Conservation (phyloP, 2,113 vertebrate species). For the Andinoacara biseriatus region DNA sequence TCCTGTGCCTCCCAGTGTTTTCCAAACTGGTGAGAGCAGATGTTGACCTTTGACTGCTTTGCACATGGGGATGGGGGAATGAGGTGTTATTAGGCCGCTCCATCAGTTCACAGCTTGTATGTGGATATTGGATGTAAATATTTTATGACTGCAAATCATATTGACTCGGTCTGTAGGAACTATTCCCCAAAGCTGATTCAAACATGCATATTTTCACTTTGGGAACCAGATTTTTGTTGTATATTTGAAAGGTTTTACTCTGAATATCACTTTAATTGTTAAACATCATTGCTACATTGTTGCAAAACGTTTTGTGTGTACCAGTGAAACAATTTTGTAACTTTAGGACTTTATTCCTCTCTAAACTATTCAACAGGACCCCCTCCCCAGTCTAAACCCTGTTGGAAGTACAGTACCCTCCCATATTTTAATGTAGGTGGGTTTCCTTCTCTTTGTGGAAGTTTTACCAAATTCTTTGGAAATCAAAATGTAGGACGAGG, state of each 20-base stretch:
- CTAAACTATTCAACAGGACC: no score
- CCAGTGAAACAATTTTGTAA: no score
- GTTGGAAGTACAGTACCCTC: no score
- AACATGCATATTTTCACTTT: background rate
- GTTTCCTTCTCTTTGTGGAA: no score
- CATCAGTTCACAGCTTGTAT: constrained; percentile 44
- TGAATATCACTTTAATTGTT: background rate
- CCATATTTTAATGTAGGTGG: no score
- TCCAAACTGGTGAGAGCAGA: constrained; percentile 49
- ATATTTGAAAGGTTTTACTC: background rate
- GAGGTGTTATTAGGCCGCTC: constrained; percentile 29
- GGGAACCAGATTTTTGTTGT: background rate
- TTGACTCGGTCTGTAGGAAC: background rate
- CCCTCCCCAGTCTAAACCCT: no score
- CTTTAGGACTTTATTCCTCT: no score
- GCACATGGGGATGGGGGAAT: constrained; percentile 12
- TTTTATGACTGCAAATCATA: constrained; percentile 34
- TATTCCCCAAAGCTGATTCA: background rate
- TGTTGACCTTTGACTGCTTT: constrained; percentile 62
- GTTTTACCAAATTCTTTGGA: no score
- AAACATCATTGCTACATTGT: background rate
- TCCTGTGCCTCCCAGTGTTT: constrained; percentile 38
- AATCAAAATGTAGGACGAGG: background rate
- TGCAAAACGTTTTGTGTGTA: background rate
- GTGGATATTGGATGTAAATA: constrained; percentile 54